Evolutionary conservation across 1,140 invertebrate species (phyloP).

Genomic region (Pomacea maculata): DNA sequence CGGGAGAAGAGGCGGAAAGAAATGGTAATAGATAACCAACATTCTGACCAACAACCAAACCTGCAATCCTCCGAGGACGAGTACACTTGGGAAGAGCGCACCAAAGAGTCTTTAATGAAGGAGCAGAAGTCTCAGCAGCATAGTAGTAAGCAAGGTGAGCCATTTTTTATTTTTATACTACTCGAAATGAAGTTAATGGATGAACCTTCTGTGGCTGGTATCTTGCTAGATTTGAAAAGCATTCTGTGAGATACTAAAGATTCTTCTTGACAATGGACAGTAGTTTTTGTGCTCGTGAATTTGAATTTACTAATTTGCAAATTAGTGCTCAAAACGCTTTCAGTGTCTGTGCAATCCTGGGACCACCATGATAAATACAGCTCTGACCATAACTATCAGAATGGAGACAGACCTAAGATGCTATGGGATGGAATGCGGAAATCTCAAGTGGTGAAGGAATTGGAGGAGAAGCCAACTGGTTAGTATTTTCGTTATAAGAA

Average conservation of each 20-base stretch:
- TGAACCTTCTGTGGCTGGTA: too few species aligned
- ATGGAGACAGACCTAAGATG: constrained; percentile 5
- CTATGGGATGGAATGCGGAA: constrained; percentile 47
- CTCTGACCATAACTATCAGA: constrained; percentile 9
- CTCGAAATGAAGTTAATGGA: too few species aligned
- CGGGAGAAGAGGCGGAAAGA: constrained; percentile 1
- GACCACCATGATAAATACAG: constrained; percentile 34
- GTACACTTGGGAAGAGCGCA: constrained; percentile 42
- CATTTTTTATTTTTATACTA: too few species aligned
- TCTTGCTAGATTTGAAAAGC: too few species aligned
- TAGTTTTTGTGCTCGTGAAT: too few species aligned
- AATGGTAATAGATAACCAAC: constrained; percentile 1
- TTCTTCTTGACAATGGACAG: too few species aligned
- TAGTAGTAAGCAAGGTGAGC: constrained; percentile 1
- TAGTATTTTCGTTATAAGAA: neutral
- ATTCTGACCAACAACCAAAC: constrained; percentile 1
- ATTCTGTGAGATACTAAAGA: too few species aligned
- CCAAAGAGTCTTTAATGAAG: constrained; percentile 7
- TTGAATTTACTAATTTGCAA: too few species aligned
- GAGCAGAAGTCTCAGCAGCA: neutral
- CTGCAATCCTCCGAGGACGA: constrained; percentile 12
- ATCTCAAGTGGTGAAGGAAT: constrained; percentile 36
- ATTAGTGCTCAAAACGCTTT: neutral
- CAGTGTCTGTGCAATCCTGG: constrained; percentile 29
- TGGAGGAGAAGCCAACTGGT: constrained; percentile 37